Evolutionary conservation across 2,888 invertebrate genomes (phyloP), one percentile per base, ranked within the genome.

Genomic region (Mesorhabditis spiculigera): DNA sequence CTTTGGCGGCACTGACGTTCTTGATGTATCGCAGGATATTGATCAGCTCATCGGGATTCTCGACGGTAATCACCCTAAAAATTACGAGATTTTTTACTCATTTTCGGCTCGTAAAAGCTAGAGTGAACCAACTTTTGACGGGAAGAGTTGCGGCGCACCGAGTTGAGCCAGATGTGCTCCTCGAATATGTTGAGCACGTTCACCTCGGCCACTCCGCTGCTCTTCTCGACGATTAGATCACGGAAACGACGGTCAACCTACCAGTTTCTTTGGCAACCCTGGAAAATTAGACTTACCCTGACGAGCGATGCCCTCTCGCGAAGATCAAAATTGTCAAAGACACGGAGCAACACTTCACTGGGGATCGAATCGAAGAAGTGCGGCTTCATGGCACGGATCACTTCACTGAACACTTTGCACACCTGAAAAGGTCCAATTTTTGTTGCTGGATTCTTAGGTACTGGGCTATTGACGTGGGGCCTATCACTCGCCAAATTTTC

Each of bases 91-190:
- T 50, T 50, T 13, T 13, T 13, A 50, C n/a, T 50, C 58, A 13
- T n/a, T 50, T 50, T 13, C n/a, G 1, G 58, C 58, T 50, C 58
- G 2, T 13, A 50, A 50, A 50, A 50, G 8, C 1, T 50, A 10
- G n/a, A 50, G n/a, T n/a, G 10, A n/a, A 10, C 8, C 58, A n/a
- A 13, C 58, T 50, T 10, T n/a, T 50, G 8, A 50, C n/a, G 8
- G 10, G 58, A 50, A n/a, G 8, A 13, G n/a, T 50, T 50, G 10
- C 58, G 8, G 10, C 10, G n/a, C 8, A 50, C 58, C 58, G 58
- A 50, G 58, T 50, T 50, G 58, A 13, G 10, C 58, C 58, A 50
- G 58, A 50, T 50, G 58, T 50, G 58, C 58, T 50, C 58, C 58
- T 50, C 58, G 58, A 50, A 50, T 13, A 50, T n/a, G n/a, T 50